These are phyloP conservation scores for Halichondria panicea DNA, from an alignment of 37 sponge, comb jelly and placozoan species.

Conservation along the genomic window DNA sequence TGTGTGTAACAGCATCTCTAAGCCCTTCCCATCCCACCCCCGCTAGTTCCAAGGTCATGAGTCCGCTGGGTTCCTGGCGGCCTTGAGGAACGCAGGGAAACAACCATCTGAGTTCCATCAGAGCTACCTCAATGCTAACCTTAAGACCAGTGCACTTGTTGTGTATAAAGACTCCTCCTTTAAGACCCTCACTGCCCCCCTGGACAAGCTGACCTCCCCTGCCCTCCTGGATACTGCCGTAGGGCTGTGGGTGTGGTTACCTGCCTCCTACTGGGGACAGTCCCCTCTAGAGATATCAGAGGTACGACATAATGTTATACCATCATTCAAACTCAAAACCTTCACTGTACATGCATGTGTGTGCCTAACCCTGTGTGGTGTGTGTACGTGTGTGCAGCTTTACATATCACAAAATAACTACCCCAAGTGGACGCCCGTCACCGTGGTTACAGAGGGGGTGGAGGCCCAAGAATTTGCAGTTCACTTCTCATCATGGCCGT, in stretches of 20 bases:
- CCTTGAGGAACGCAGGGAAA: background rate
- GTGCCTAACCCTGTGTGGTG: no score
- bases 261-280: slow-evolving; percentile 9
- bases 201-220: slow-evolving; percentile 3
- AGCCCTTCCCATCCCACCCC: no score
- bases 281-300: slow-evolving; percentile 1
- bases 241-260: slow-evolving; percentile 48
- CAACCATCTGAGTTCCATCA: background rate
- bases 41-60: slow-evolving; percentile 37
- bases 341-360: no score
- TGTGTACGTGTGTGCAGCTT: slow-evolving; percentile 1
- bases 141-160: background rate
- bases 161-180: background rate
- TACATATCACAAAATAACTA: slow-evolving; percentile 20
- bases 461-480: slow-evolving; percentile 32
- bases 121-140: slow-evolving; percentile 2
- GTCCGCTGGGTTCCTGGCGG: slow-evolving; percentile 3
- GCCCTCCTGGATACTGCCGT: slow-evolving; percentile 51
- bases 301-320: background rate
- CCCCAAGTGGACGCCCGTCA: slow-evolving; percentile 53
- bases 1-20: no score
- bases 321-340: no score
- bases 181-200: slow-evolving; percentile 3
- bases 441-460: slow-evolving; percentile 51
- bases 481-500: slow-evolving; percentile 54